Evolutionary conservation across 1,140 invertebrate genomes (phyloP).

Genomic region (Zeugodacus cucurbitae): DNA sequence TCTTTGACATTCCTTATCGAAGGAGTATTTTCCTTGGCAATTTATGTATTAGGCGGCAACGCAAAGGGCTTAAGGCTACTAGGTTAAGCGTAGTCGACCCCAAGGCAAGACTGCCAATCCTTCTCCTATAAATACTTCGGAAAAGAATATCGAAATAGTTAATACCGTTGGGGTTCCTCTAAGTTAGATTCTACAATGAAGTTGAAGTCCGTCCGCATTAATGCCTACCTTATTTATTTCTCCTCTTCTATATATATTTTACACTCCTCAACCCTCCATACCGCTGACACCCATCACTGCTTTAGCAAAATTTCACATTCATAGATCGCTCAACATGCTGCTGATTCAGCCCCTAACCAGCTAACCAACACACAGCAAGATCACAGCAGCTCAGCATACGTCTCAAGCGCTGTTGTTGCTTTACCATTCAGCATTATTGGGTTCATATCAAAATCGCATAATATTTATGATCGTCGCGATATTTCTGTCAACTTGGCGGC

Average conservation of each 20-base stretch:
- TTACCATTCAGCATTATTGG: background rate
- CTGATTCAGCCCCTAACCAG: background rate
- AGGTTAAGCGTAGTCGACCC: too few species aligned
- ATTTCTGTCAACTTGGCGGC: slow-evolving; percentile 38
- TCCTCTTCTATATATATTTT: background rate
- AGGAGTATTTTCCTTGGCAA: too few species aligned
- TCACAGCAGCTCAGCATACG: background rate
- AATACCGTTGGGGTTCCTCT: too few species aligned
- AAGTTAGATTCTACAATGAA: too few species aligned
- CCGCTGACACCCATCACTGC: background rate
- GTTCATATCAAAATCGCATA: slow-evolving; percentile 40
- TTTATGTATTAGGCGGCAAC: too few species aligned
- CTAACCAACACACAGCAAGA: background rate
- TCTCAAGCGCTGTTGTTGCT: background rate
- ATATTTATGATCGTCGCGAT: slow-evolving; percentile 43
- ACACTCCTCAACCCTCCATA: background rate
- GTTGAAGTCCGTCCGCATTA: too few species aligned
- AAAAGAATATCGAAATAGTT: too few species aligned
- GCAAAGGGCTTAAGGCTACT: too few species aligned
- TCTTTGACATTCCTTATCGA: too few species aligned
- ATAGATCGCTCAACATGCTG: background rate
- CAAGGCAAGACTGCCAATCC: too few species aligned
- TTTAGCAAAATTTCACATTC: slow-evolving; percentile 40
- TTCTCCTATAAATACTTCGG: too few species aligned
- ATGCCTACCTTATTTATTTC: too few species aligned